phyloP scores from a whole-genome alignment of 2,888 invertebrate species.

The Oscheius sp. region DNA sequence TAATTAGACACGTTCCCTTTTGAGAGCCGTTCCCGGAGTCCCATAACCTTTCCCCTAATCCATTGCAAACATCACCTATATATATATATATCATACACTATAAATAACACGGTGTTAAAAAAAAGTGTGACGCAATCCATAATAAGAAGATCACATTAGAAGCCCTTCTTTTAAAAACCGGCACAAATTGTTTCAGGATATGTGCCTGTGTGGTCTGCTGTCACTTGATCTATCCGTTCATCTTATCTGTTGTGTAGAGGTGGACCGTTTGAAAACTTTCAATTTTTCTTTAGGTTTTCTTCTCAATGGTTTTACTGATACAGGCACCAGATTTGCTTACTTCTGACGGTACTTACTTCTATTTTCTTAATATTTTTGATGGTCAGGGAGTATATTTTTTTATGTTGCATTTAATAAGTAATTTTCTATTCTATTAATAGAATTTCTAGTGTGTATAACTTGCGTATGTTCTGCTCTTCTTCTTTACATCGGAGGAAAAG shows the following conservation, averaged over 20 bases:
- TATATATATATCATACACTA: too few species aligned
- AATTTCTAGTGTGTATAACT: slow-evolving; percentile 41
- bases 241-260: slow-evolving; percentile 50
- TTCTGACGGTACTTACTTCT: slow-evolving; percentile 53
- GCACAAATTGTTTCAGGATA: slow-evolving; percentile 46
- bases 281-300: slow-evolving; percentile 37
- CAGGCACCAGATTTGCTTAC: slow-evolving; percentile 49
- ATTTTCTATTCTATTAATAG: neutral
- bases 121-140: neutral
- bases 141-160: neutral
- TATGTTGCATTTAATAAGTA: slow-evolving; percentile 41
- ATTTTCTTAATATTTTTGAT: slow-evolving; percentile 49
- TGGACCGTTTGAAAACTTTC: neutral
- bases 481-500: slow-evolving; percentile 40
- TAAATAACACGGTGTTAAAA: too few species aligned
- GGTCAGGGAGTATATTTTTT: slow-evolving; percentile 48
- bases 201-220: slow-evolving; percentile 54
- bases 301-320: slow-evolving; percentile 47
- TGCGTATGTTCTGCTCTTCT: slow-evolving; percentile 42
- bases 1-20: too few species aligned
- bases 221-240: slow-evolving; percentile 46
- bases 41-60: too few species aligned
- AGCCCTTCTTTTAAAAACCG: too few species aligned
- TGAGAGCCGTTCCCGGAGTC: too few species aligned
- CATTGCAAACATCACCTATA: too few species aligned